These are phyloP conservation scores for Hemibagrus wyckioides DNA, from an alignment of 2,113 vertebrate genomes.

Conservation along the genomic window DNA sequence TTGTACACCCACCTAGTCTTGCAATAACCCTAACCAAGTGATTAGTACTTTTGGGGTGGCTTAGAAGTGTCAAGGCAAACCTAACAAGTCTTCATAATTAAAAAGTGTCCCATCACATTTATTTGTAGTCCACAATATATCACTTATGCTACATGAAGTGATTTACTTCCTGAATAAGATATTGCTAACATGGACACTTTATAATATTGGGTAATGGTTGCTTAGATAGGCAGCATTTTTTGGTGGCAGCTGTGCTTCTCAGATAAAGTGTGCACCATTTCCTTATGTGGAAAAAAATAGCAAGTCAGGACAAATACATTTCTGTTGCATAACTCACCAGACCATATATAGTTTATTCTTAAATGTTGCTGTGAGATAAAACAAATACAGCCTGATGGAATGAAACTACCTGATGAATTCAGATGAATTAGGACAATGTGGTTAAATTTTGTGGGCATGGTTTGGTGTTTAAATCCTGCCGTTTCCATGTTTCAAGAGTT, in stretches of 20 bases:
- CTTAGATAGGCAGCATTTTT: not conserved
- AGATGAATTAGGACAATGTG: not conserved
- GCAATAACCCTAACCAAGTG: conserved; percentile 20
- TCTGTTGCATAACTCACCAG: not conserved
- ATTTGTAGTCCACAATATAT: conserved; percentile 8
- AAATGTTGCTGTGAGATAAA: not conserved
- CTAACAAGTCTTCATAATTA: conserved; percentile 1
- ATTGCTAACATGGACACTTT: not conserved
- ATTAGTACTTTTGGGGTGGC: conserved; percentile 10
- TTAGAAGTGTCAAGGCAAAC: not conserved
- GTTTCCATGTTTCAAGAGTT: no score
- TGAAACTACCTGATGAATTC: not conserved
- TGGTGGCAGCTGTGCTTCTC: not conserved
- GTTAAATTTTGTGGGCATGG: not conserved
- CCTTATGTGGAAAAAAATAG: not conserved
- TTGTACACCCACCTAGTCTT: conserved; percentile 6
- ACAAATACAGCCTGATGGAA: not conserved
- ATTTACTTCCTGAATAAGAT: not conserved
- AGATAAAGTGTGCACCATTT: not conserved
- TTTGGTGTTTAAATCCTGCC: not conserved
- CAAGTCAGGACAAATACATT: not conserved
- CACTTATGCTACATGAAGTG: not conserved
- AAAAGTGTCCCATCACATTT: not conserved
- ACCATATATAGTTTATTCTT: not conserved
- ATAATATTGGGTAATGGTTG: not conserved